These are phyloP conservation scores for Parthenolecanium corni DNA, from an alignment of 2,888 invertebrate species.

Conservation along the genomic window DNA sequence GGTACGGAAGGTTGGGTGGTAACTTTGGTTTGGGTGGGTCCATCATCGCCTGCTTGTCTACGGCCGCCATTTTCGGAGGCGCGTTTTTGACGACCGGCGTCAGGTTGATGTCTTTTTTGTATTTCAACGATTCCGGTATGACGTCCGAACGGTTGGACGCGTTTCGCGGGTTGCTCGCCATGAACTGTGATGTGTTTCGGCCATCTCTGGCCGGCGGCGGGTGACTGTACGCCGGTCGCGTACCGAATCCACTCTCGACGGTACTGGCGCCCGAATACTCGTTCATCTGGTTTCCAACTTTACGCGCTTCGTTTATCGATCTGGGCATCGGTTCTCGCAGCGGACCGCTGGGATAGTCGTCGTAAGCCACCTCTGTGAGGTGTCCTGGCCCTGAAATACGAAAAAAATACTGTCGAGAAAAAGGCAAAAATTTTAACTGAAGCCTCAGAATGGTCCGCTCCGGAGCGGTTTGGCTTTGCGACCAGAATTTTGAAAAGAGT, in stretches of 20 bases:
- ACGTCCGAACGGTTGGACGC: constrained; percentile 5
- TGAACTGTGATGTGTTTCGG: not conserved
- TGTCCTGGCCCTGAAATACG: not conserved
- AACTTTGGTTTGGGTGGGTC: not conserved
- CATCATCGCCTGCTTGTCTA: not conserved
- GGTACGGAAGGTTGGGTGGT: not conserved
- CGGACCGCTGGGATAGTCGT: not conserved
- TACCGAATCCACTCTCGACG: no score
- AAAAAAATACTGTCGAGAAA: not conserved
- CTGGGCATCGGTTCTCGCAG: not conserved
- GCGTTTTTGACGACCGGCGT: constrained; percentile 18
- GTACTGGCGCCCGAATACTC: not conserved
- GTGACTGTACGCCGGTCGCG: no score
- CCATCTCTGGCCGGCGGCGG: not conserved
- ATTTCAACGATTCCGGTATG: constrained; percentile 16
- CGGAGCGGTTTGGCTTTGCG: no score
- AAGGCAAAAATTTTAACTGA: not conserved
- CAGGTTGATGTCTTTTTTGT: constrained; percentile 22
- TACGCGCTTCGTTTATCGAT: not conserved
- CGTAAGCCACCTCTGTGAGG: constrained; percentile 5
- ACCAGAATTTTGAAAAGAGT: no score
- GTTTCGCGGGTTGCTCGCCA: not conserved
- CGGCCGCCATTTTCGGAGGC: not conserved
- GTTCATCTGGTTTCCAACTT: not conserved
- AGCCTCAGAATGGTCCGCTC: no score